Percentiles rank a stretch among this genome's conserved stretches.
Conservation (phyloP, 2,113 vertebrate genomes). For the mouse (Mus musculus) region GRCm39 chr17:81158001-81158500, state of each 20-base stretch:
- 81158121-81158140: not conserved
- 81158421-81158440: not conserved
- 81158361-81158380: not conserved
- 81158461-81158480: not conserved
- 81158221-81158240: not conserved
- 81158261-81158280: not conserved
- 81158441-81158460: not conserved
- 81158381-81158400: not conserved
- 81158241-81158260: constrained; percentile 34
- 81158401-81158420: not conserved
- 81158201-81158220: not conserved
- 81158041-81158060: not conserved
- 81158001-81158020: not conserved
- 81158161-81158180: not conserved
- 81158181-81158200: not conserved
- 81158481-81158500: not conserved
- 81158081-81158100: not conserved
- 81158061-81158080: not conserved
- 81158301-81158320: not conserved
- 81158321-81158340: constrained; percentile 45
- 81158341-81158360: constrained; percentile 44
- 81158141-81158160: not conserved
- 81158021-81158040: not conserved
- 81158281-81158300: not conserved
- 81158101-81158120: not conserved